A percentile compares a stretch with the other conserved stretches of the same genome.
phyloP scores from a whole-genome alignment of 2,888 invertebrate species.

The Leptodirus hochenwartii region DNA sequence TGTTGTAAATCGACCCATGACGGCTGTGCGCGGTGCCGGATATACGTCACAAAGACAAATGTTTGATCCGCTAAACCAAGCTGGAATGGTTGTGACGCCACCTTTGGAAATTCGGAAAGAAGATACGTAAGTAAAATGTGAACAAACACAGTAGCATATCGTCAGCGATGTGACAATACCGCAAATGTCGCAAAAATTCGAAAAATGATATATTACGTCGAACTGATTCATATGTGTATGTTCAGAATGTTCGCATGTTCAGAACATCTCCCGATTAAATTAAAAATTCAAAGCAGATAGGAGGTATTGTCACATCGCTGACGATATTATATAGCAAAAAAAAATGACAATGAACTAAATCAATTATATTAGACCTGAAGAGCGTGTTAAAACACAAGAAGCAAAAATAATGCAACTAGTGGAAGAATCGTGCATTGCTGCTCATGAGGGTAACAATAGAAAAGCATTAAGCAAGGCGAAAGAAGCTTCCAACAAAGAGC shows the following conservation, averaged over 20 bases:
- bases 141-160: too few relatives aligned
- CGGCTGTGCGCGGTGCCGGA: slow-evolving; percentile 91
- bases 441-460: slow-evolving; percentile 40
- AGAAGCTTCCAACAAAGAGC: slow-evolving; percentile 87
- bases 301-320: too few relatives aligned
- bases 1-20: slow-evolving; percentile 62
- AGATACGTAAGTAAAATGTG: slow-evolving; percentile 47
- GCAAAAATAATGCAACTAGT: slow-evolving; percentile 73
- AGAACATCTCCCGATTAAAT: too few relatives aligned
- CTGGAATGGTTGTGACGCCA: slow-evolving; percentile 32
- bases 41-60: slow-evolving; percentile 62
- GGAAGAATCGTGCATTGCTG: slow-evolving; percentile 72
- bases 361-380: slow-evolving; percentile 53
- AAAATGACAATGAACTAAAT: slow-evolving; percentile 1
- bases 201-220: too few relatives aligned
- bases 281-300: too few relatives aligned
- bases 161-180: too few relatives aligned
- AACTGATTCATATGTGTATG: too few relatives aligned
- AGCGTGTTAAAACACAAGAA: slow-evolving; percentile 79
- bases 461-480: slow-evolving; percentile 80
- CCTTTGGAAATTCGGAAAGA: slow-evolving; percentile 54
- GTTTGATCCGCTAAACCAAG: slow-evolving; percentile 64
- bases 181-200: too few relatives aligned
- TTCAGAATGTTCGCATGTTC: too few relatives aligned
- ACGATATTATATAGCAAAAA: too few relatives aligned